phyloP scores from a whole-genome alignment of 2,797 vertebrate species.

The Squalus acanthias region DNA sequence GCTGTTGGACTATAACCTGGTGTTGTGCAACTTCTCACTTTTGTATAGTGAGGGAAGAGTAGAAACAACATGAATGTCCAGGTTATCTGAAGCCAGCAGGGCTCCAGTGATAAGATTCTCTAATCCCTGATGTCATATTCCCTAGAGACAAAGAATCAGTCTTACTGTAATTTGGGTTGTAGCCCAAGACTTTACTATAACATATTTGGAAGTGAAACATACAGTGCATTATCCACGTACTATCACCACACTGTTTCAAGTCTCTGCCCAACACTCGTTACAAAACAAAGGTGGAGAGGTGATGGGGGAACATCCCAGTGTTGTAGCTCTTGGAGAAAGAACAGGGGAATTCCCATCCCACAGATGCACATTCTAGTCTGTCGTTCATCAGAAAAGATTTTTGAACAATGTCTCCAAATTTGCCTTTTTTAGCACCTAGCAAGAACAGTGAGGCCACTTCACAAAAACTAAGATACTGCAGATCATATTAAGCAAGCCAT shows the following conservation, averaged over 20 bases:
- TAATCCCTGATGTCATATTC: neutral
- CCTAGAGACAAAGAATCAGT: neutral
- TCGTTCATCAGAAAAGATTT: neutral
- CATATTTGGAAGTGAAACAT: neutral
- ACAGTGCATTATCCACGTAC: neutral
- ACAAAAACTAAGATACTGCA: neutral
- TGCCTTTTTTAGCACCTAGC: neutral
- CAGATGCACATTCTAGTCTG: neutral
- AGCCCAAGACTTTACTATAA: neutral
- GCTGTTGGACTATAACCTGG: too few species aligned
- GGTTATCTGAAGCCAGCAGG: neutral
- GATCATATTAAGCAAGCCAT: neutral
- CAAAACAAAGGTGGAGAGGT: neutral
- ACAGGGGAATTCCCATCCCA: neutral
- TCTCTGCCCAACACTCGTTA: neutral
- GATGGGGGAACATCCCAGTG: neutral
- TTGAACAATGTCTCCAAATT: neutral
- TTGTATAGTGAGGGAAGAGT: neutral
- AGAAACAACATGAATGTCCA: neutral
- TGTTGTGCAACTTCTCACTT: too few species aligned
- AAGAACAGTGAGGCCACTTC: neutral
- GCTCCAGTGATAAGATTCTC: neutral
- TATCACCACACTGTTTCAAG: neutral
- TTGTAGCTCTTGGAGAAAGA: neutral
- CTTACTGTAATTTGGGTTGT: neutral